phyloP scores from a whole-genome alignment of 2,113 vertebrate species.

The Excalfactoria chinensis region DNA sequence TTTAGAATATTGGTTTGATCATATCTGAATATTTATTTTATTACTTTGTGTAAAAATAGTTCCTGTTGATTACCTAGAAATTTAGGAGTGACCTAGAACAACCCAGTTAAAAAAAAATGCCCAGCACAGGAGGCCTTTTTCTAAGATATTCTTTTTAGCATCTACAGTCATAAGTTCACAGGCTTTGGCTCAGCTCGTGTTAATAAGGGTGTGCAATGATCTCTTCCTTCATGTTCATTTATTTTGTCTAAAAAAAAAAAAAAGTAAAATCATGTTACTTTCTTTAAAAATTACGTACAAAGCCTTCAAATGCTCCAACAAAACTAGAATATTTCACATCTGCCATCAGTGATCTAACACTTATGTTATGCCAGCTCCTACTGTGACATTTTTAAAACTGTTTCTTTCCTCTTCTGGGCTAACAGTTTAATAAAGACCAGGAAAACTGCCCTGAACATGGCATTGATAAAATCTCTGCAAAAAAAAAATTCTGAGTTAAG shows the following conservation, averaged over 20 bases:
- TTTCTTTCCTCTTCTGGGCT: slow-evolving; percentile 73
- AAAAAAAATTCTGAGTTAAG: slow-evolving; percentile 48
- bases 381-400: slow-evolving; percentile 69
- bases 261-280: neutral
- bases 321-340: slow-evolving; percentile 67
- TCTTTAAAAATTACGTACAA: slow-evolving; percentile 42
- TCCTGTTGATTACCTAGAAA: slow-evolving; percentile 60
- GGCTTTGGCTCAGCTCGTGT: neutral
- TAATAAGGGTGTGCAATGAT: neutral
- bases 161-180: neutral
- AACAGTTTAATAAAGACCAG: slow-evolving; percentile 73
- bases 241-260: neutral
- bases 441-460: slow-evolving; percentile 58
- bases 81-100: slow-evolving; percentile 53
- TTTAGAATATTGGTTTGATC: slow-evolving; percentile 76
- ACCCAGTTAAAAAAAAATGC: slow-evolving; percentile 42
- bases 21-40: slow-evolving; percentile 75
- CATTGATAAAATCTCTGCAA: slow-evolving; percentile 58
- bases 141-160: slow-evolving; percentile 19
- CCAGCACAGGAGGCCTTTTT: slow-evolving; percentile 34
- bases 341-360: slow-evolving; percentile 54
- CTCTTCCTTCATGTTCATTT: neutral
- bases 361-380: slow-evolving; percentile 70
- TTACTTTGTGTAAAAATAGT: slow-evolving; percentile 66
- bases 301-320: slow-evolving; percentile 39